Conservation (phyloP, 2,797 vertebrate genomes). For the Hydrophis major region DNA sequence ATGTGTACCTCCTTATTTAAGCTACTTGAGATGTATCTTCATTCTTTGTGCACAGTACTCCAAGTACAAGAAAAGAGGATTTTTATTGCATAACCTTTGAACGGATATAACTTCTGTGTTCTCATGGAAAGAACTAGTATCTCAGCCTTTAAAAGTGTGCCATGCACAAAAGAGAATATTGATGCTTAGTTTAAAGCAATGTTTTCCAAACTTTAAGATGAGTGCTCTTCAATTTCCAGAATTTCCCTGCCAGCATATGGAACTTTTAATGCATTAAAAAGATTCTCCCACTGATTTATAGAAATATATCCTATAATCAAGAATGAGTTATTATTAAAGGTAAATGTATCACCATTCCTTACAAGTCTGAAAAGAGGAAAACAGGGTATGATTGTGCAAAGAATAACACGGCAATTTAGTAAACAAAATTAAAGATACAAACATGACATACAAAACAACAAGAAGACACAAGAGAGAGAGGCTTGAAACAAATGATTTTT, state of each 20-base stretch:
- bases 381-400: neutral
- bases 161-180: neutral
- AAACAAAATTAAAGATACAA: neutral
- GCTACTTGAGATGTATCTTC: neutral
- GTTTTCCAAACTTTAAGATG: neutral
- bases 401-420: neutral
- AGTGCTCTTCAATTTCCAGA: neutral
- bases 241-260: neutral
- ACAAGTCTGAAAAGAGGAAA: neutral
- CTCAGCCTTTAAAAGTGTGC: neutral
- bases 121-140: neutral
- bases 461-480: neutral
- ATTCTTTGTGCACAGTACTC: neutral
- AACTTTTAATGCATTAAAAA: neutral
- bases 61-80: neutral
- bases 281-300: neutral
- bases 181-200: neutral
- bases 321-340: neutral
- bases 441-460: neutral
- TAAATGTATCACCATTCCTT: neutral
- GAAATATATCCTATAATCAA: neutral
- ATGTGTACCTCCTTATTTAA: neutral
- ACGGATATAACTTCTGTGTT: neutral
- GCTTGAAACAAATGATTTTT: neutral
- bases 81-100: neutral